Evolutionary conservation across 1,140 invertebrate species (phyloP), one percentile per base, ranked within the genome.

Genomic region (Cheumatopsyche charites): DNA sequence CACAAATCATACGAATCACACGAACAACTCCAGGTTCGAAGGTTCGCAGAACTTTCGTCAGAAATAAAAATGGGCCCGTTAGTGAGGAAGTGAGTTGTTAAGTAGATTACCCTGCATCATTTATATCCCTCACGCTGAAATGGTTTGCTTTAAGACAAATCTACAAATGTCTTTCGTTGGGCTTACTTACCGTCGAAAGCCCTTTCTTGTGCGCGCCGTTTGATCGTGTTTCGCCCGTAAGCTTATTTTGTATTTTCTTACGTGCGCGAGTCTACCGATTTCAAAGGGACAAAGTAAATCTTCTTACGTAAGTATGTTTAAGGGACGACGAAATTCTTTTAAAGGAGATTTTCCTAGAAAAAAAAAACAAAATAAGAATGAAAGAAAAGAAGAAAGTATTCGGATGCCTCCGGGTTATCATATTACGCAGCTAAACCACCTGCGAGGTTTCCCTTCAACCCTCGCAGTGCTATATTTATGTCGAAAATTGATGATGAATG

Each of bases 211-310:
- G 23, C 29, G 12, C 41, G 15, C 41, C 63, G 29, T 66, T 66
- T 66, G 63, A 66, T 66, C 42, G 41, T 47, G 63, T 66, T 66
- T 58, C 17, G n/a, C 26, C 21, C 41, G 15, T 36, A 66, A 66
- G 63, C 63, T 47, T 65, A 65, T 65, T 65, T 65, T 41, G 26
- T 65, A 65, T 43, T 42, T 43, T 26, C 62, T 65, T 21, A 15
- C 55, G 55, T 61, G 62, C 36, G 62, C 29, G 62, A 42, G 62
- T 21, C 29, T 65, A 17, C 62, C 29, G 62, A 65, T 65, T 66
- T 66, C 63, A 66, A 66, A 66, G 63, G 29, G 42, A 66, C 63
- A 66, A 66, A 66, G 63, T 66, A 66, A 66, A 66, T 66, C 63
- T 47, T 47, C 63, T 66, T 66, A 66, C 12, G 63, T 21, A 66